These are phyloP conservation scores for Dicyrtoma fusca DNA, from an alignment of 2,888 invertebrate species.

Conservation along the genomic window DNA sequence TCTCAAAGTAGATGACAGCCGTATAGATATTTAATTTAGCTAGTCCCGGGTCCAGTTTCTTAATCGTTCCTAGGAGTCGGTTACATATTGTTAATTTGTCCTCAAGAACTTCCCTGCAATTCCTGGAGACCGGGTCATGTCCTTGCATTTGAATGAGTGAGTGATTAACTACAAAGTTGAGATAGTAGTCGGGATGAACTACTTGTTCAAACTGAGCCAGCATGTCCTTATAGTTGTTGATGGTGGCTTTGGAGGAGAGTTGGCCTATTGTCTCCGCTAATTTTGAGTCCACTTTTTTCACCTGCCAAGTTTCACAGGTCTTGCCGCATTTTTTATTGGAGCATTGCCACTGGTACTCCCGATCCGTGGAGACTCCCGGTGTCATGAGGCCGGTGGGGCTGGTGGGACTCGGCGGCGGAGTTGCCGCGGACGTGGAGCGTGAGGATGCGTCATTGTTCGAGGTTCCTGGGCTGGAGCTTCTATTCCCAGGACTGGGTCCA, in stretches of 20 bases:
- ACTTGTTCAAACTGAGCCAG: slow-evolving; percentile 72
- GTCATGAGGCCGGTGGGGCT: background rate
- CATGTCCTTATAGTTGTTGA: slow-evolving; percentile 62
- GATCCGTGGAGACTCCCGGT: slow-evolving; percentile 14
- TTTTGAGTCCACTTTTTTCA: slow-evolving; percentile 53
- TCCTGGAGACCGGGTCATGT: slow-evolving; percentile 66
- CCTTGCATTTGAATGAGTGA: slow-evolving; percentile 80
- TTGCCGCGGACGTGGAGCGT: slow-evolving; percentile 21
- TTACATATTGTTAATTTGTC: slow-evolving; percentile 57
- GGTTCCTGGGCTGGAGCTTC: background rate
- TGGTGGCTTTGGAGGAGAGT: slow-evolving; percentile 42
- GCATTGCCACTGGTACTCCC: slow-evolving; percentile 52
- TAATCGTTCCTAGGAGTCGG: slow-evolving; percentile 58
- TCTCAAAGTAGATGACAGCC: slow-evolving; percentile 76
- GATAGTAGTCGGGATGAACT: slow-evolving; percentile 82
- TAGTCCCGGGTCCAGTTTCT: slow-evolving; percentile 59
- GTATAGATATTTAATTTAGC: slow-evolving; percentile 70
- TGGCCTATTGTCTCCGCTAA: slow-evolving; percentile 53
- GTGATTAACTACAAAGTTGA: slow-evolving; percentile 79
- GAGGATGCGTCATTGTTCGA: background rate
- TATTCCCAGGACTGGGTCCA: too few species aligned
- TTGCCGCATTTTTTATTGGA: slow-evolving; percentile 49
- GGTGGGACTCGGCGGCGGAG: slow-evolving; percentile 11
- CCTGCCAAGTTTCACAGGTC: slow-evolving; percentile 51
- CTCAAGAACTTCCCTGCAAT: slow-evolving; percentile 45